Conservation (phyloP, 1,140 invertebrate genomes). For the Anastrepha obliqua region DNA sequence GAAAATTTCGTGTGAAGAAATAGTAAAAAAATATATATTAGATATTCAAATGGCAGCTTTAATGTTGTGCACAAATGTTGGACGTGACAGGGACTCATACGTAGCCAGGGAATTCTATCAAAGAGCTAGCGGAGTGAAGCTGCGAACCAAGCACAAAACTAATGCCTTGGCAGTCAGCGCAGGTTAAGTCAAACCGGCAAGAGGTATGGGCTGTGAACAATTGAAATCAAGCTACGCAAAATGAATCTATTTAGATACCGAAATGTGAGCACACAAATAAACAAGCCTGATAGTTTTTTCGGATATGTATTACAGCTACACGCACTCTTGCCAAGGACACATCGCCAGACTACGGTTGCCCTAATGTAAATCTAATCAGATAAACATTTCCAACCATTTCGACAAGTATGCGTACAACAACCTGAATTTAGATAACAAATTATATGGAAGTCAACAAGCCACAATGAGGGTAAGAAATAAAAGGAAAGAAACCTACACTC, state of each 20-base stretch:
- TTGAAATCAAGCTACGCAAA: constrained; percentile 26
- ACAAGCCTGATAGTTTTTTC: background rate
- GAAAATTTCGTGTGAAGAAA: constrained; percentile 28
- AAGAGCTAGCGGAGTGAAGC: background rate
- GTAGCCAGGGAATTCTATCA: background rate
- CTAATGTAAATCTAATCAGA: constrained; percentile 50
- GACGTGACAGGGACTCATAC: background rate
- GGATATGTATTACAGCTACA: constrained; percentile 2
- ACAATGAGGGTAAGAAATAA: background rate
- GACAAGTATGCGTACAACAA: constrained; percentile 42
- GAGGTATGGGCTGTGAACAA: background rate
- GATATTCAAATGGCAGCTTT: constrained; percentile 22
- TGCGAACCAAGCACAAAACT: background rate
- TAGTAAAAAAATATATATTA: background rate
- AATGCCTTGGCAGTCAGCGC: background rate
- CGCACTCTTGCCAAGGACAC: background rate
- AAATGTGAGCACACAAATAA: background rate
- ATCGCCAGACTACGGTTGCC: background rate
- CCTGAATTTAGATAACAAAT: constrained; percentile 51
- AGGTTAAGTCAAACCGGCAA: background rate
- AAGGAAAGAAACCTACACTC: background rate
- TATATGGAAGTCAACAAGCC: constrained; percentile 11
- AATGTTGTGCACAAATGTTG: background rate
- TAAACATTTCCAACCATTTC: constrained; percentile 48
- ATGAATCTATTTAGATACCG: constrained; percentile 14